Conservation (phyloP, 2,797 vertebrate species). For the Clarias laeviceps region DNA sequence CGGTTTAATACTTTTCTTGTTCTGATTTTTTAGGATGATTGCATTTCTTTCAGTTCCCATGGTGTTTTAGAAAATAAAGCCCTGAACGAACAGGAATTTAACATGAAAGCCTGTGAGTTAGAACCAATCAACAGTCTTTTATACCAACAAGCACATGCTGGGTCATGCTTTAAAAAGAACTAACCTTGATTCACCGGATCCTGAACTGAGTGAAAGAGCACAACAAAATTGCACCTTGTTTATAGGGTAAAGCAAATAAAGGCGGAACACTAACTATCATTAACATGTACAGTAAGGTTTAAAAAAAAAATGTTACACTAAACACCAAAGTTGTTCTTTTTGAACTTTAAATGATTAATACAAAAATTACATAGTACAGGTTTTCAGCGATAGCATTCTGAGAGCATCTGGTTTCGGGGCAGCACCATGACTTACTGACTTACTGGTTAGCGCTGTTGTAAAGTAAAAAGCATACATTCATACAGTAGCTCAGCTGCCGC, state of each 20-base stretch:
- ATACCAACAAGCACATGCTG: conserved; percentile 1
- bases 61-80: background rate
- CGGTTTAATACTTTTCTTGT: background rate
- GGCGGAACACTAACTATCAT: conserved; percentile 2
- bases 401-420: no score
- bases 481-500: no score
- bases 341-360: background rate
- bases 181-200: background rate
- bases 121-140: background rate
- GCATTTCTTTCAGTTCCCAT: background rate
- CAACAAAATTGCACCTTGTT: background rate
- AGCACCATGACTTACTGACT: no score
- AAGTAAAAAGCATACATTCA: no score
- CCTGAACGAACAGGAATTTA: conserved; percentile 4
- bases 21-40: background rate
- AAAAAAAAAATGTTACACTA: no score
- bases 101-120: background rate
- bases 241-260: conserved; percentile 20
- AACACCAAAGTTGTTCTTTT: no score
- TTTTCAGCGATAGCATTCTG: background rate
- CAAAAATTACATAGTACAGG: background rate
- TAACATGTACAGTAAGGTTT: background rate
- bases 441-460: no score
- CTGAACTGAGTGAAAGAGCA: background rate
- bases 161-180: conserved; percentile 18